Evolutionary conservation across 2,113 vertebrate genomes (phyloP).

Genomic region (Hippocampus zosterae): DNA sequence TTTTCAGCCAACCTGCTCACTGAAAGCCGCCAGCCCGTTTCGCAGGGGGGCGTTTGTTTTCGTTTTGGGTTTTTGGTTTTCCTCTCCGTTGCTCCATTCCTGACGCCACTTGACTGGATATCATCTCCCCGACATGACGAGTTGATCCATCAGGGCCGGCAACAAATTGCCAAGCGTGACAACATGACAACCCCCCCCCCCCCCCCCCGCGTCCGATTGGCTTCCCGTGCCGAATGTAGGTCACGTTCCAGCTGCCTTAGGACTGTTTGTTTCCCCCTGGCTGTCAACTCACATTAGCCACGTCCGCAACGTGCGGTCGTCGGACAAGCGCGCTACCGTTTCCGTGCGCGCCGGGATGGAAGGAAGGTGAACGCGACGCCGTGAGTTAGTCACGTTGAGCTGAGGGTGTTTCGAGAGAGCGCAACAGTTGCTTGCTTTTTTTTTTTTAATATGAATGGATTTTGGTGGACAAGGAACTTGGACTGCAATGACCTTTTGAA

Average conservation of each 20-base stretch:
- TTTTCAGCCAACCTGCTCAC: not conserved
- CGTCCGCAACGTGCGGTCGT: constrained; percentile 34
- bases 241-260: constrained; percentile 59
- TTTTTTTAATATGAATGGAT: no score
- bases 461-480: no score
- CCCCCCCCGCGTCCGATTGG: constrained; percentile 8
- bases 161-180: constrained; percentile 1
- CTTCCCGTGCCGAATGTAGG: constrained; percentile 58
- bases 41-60: no score
- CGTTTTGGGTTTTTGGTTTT: not conserved
- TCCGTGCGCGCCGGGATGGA: constrained; percentile 12
- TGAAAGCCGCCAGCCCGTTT: not conserved
- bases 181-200: no score
- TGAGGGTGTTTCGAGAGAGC: not conserved
- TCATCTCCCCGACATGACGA: constrained; percentile 13
- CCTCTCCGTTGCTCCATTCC: not conserved
- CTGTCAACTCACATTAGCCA: constrained; percentile 60
- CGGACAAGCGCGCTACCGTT: constrained; percentile 19
- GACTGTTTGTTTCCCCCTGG: constrained; percentile 55
- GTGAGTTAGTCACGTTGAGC: constrained; percentile 1
- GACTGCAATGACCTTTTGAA: no score
- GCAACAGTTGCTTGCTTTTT: not conserved
- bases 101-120: constrained; percentile 21
- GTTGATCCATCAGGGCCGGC: constrained; percentile 14
- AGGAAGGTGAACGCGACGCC: no score